Evolutionary conservation across 2,888 invertebrate species (phyloP), one percentile per base, ranked within the genome.

Genomic region (Pelosia muscerda): DNA sequence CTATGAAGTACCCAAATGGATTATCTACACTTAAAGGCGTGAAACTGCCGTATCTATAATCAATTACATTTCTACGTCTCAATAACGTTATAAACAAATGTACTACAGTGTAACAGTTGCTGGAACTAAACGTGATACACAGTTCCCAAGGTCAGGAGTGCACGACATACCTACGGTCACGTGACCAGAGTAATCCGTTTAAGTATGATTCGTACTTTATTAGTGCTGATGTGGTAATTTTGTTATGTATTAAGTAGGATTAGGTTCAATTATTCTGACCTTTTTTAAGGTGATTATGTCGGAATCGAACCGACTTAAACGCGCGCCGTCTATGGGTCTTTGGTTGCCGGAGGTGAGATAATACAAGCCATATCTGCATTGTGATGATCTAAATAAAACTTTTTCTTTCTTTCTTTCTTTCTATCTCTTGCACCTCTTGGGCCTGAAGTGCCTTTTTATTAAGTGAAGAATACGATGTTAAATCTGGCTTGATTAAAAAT

Each of bases 171-270:
- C 55, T 57, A 62, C 42, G 42, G 71, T 81, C 83, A 79, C 81
- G 83, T 81, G 83, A 69, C 69, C 42, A 25, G 25, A 49, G n/a
- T 80, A 78, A 78, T 75, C 78, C 68, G 78, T 60, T 78, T 78
- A 76, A 1, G 65, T 68, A 72, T 71, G 68, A 76, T 78, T 72
- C 58, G 54, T 63, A 69, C 66, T 63, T 25, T 38, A 25, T 38
- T 38, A 19, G 55, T 49, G 34, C 54, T 19, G 53, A 38, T 65
- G 49, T 61, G 54, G 65, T 65, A 65, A 62, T 49, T 28, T 42
- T 49, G 61, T 68, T 63, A 54, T 22, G 62, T 53, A n/a, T n/a
- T n/a, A n/a, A 63, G 62, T 54, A 62, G 19, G 38, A 26, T 42
- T 49, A 15, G 26, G 31, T 26, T 49, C 38, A 54, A 61, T 65